Evolutionary conservation across 1,140 invertebrate genomes (phyloP).

Genomic region (Apocrypta bakeri): DNA sequence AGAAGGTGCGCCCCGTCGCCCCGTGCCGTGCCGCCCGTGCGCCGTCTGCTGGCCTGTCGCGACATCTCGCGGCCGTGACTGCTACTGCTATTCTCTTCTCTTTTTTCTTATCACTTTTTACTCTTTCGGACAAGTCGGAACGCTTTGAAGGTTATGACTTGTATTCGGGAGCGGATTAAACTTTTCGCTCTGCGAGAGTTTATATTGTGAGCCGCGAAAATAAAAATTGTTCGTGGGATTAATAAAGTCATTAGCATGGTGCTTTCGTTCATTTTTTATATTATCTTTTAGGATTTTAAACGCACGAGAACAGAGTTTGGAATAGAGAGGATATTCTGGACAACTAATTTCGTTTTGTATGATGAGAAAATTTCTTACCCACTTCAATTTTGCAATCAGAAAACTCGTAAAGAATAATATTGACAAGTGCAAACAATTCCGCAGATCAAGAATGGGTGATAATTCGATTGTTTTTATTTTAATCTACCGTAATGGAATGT

Average conservation of each 20-base stretch:
- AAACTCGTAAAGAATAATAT: conserved; percentile 39
- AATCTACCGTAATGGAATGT: neutral
- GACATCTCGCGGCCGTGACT: neutral
- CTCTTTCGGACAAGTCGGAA: neutral
- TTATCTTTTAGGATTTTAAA: neutral
- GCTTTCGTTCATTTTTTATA: neutral
- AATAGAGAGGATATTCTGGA: neutral
- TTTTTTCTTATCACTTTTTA: neutral
- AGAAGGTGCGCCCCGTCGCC: no score
- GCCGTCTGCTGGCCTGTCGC: neutral
- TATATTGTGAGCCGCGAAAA: neutral
- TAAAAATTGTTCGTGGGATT: neutral
- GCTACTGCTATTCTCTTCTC: neutral
- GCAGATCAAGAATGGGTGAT: conserved; percentile 33
- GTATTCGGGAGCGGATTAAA: neutral
- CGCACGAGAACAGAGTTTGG: no score
- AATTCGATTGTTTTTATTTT: conserved; percentile 6
- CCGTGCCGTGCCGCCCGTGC: no score
- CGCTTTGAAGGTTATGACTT: neutral
- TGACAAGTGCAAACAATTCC: conserved; percentile 38
- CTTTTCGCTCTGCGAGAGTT: no score
- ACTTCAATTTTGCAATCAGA: conserved; percentile 17
- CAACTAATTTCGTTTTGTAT: neutral
- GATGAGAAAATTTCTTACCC: conserved; percentile 26
- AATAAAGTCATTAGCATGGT: neutral